A percentile compares a stretch with the other conserved stretches of the same genome.
These are phyloP conservation scores for Drosophila albomicans DNA, from an alignment of 1,140 invertebrate species.

Conservation along the genomic window DNA sequence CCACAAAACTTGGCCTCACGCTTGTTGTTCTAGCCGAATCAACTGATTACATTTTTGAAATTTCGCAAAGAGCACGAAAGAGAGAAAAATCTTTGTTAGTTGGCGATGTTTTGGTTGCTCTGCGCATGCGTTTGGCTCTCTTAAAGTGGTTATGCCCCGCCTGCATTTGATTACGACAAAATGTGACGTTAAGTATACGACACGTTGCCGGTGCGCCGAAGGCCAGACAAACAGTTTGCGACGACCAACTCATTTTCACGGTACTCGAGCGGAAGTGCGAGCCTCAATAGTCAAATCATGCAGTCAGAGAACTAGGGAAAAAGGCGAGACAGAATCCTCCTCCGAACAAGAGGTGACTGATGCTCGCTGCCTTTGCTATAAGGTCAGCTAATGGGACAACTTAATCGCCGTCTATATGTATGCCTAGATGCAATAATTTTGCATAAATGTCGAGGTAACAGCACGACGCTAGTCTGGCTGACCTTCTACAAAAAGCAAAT, in stretches of 20 bases:
- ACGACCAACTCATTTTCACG: conserved; percentile 52
- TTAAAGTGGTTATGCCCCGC: conserved; percentile 61
- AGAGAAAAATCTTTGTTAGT: conserved; percentile 22
- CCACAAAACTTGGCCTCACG: conserved; percentile 41
- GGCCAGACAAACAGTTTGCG: conserved; percentile 52
- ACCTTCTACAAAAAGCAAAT: conserved; percentile 21
- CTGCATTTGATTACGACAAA: conserved; percentile 63
- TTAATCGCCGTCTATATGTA: conserved; percentile 13
- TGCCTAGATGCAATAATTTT: conserved; percentile 26
- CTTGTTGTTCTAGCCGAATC: conserved; percentile 23
- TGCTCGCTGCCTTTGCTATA: neutral
- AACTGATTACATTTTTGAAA: conserved; percentile 49
- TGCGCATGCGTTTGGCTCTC: conserved; percentile 50
- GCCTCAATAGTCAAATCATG: conserved; percentile 5
- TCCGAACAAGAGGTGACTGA: conserved; percentile 5
- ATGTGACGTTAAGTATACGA: conserved; percentile 50
- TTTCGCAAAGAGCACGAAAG: conserved; percentile 29
- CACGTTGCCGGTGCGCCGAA: conserved; percentile 20
- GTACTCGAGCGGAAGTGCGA: conserved; percentile 64
- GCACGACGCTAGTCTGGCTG: neutral
- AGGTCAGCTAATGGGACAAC: conserved; percentile 11
- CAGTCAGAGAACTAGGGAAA: neutral
- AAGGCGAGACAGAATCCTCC: conserved; percentile 1
- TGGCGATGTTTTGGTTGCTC: conserved; percentile 12
- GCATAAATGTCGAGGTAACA: conserved; percentile 6